Base-by-base conservation (phyloP, 1,140 invertebrate genomes). In the Nasonia vitripennis region DNA sequence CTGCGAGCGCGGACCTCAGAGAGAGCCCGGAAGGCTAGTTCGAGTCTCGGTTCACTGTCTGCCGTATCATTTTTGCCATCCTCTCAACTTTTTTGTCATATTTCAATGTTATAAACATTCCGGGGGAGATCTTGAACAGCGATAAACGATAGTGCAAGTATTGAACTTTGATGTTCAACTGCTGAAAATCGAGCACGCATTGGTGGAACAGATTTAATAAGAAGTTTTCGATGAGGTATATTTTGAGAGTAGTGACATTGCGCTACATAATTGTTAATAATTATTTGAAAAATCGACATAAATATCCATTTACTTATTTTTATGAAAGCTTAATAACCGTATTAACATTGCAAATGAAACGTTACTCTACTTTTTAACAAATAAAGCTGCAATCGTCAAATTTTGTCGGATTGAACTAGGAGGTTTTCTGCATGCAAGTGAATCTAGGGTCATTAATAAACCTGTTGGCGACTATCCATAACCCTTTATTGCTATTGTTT, bases 1-100 rank as follows among this genome's bases (percentile, higher is more conserved):
- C 34, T 20, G 7, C 6, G 74, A 77, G 37, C 74, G 74, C 74
- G 74, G 74, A 77, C 74, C 74, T 77, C 74, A 34, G 17, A 77
- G 74, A 77, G 37, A 77, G 20, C 3, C 74, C n/a, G 74, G 34
- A 0, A 17, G 6, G 55, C 14, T 17, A 7, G 0, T n/a, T 17
- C 14, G 20, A 62, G 17, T 20, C 20, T 62, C 14, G 6, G 1
- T 20, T 20, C 55, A n/a, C 20, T 62, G 20, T n/a, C 55, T 7
- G 14, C 14, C 17, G 17, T 9, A 7, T 4, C 55, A 62, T 62
- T 62, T 62, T 62, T 62, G 7, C 55, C 20, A 62, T 62, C 17
- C 14, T 62, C 55, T 20, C 5, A 7, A n/a, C 55, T 20, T 62
- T n/a, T 20, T 62, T 7, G 2, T 1, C 20, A 4, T 6, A n/a